Conservation (phyloP, 2,113 vertebrate species). For the Thryonomys swinderianus region DNA sequence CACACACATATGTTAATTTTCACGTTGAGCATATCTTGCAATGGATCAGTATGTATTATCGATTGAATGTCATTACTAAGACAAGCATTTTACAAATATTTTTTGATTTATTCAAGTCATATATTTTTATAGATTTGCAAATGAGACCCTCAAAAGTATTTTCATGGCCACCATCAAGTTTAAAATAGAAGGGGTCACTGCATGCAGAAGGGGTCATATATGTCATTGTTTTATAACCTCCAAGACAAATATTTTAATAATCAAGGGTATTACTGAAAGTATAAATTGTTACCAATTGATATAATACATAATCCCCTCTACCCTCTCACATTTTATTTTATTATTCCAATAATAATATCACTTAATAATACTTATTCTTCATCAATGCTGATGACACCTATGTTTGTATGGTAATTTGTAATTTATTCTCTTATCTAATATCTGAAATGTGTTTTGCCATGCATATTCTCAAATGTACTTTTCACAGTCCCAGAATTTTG, state of each 20-base stretch:
- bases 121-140: neutral
- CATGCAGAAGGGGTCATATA: neutral
- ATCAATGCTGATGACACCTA: neutral
- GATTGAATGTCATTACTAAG: neutral
- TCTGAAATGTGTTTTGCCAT: neutral
- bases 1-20: neutral
- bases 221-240: neutral
- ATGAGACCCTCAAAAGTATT: neutral
- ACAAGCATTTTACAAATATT: neutral
- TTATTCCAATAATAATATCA: conserved; percentile 32
- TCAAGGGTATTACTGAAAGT: conserved; percentile 45
- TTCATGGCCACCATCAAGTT: neutral
- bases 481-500: neutral
- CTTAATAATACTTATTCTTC: conserved; percentile 42
- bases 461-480: neutral
- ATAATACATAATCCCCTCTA: conserved; percentile 40
- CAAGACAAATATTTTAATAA: conserved; percentile 61
- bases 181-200: neutral
- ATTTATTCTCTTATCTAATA: neutral
- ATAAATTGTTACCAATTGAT: conserved; percentile 57
- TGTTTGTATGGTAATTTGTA: neutral
- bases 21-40: neutral
- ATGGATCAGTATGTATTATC: neutral
- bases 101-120: neutral
- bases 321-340: neutral